phyloP scores from a whole-genome alignment of 2,888 invertebrate species.

The Stenurella melanura region DNA sequence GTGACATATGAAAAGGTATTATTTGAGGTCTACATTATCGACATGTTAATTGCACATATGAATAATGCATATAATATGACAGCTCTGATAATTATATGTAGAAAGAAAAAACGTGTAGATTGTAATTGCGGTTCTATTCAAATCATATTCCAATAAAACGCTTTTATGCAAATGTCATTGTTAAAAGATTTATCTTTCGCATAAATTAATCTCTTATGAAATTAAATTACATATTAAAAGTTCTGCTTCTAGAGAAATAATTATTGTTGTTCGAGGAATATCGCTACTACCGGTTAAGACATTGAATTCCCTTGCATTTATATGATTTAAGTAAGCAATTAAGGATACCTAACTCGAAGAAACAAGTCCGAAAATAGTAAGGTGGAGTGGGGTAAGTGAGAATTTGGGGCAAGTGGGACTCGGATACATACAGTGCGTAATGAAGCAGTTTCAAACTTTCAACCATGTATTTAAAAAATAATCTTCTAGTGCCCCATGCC shows the following conservation, averaged over 20 bases:
- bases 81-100: conserved; percentile 21
- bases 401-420: no score
- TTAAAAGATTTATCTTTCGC: conserved; percentile 35
- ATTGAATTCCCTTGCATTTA: background rate
- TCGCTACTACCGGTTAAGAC: background rate
- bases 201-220: conserved; percentile 34
- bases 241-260: conserved; percentile 15
- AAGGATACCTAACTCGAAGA: background rate
- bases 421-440: no score
- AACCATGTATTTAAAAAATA: no score
- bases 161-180: conserved; percentile 21
- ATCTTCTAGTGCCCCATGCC: no score
- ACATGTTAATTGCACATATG: conserved; percentile 31
- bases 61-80: conserved; percentile 40
- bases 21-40: conserved; percentile 37
- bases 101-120: conserved; percentile 17
- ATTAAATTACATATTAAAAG: conserved; percentile 30
- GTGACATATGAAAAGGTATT: conserved; percentile 37
- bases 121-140: conserved; percentile 33
- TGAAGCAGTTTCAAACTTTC: no score
- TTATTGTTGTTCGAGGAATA: conserved; percentile 8
- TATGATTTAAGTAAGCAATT: background rate
- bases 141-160: conserved; percentile 24
- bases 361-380: no score
- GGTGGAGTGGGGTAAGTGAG: no score